Conservation (phyloP, 2,888 invertebrate species). For the Drosophila yooni region DNA sequence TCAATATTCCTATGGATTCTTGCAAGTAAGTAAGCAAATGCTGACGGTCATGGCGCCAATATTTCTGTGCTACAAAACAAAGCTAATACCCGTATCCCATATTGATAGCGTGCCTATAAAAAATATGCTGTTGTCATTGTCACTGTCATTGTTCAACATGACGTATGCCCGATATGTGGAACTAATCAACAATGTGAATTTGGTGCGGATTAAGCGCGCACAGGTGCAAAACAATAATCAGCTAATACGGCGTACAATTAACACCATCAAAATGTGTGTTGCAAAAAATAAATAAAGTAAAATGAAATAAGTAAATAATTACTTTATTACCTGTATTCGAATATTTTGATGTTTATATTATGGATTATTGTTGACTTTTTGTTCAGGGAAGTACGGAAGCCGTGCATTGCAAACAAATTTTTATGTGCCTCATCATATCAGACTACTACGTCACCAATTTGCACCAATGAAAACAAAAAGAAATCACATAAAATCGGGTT, state of each 20-base stretch:
- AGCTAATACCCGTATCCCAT: conserved; percentile 19
- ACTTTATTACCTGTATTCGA: conserved; percentile 14
- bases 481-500: conserved; percentile 24
- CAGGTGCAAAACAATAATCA: conserved; percentile 39
- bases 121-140: conserved; percentile 51
- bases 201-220: conserved; percentile 40
- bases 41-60: conserved; percentile 40
- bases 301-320: conserved; percentile 2
- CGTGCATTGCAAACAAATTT: conserved; percentile 25
- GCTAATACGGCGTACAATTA: conserved; percentile 57
- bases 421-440: neutral
- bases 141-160: conserved; percentile 65
- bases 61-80: conserved; percentile 13
- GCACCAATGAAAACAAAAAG: conserved; percentile 15
- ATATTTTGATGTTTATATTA: conserved; percentile 16
- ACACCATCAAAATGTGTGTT: conserved; percentile 56
- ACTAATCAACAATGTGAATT: conserved; percentile 57
- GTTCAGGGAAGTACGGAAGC: conserved; percentile 46
- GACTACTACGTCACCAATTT: conserved; percentile 31
- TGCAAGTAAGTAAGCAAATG: conserved; percentile 42
- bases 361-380: conserved; percentile 14
- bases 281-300: neutral
- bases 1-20: conserved; percentile 5
- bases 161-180: conserved; percentile 62
- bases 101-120: conserved; percentile 31